A percentile compares a stretch with the other conserved stretches of the same genome.
phyloP scores from a whole-genome alignment of 2,888 invertebrate genomes.

The Orthonevra nobilis region DNA sequence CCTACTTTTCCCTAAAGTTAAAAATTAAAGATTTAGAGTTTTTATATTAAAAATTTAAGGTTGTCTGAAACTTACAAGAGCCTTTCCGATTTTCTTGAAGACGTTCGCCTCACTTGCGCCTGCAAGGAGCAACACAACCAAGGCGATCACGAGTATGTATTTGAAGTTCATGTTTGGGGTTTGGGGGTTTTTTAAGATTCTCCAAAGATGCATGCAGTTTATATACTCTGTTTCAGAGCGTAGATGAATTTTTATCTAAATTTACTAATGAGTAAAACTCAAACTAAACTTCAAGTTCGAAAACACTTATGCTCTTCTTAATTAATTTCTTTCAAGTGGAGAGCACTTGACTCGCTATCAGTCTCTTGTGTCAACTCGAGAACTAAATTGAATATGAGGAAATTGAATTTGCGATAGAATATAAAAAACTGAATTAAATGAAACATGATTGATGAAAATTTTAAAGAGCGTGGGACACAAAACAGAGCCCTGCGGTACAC shows the following conservation, averaged over 20 bases:
- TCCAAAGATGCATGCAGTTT: not conserved
- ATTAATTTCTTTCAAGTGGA: constrained; percentile 20
- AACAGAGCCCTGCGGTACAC: no score
- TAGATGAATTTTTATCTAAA: not conserved
- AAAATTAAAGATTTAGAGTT: not conserved
- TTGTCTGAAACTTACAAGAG: constrained; percentile 38
- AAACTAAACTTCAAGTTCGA: constrained; percentile 5
- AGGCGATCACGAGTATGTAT: constrained; percentile 40
- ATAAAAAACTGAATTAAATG: no score
- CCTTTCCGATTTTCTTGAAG: constrained; percentile 49
- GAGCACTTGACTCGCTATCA: not conserved
- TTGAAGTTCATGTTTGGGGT: constrained; percentile 45
- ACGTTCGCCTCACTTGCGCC: constrained; percentile 41
- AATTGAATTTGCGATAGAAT: no score
- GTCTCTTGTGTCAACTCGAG: no score
- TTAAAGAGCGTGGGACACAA: no score
- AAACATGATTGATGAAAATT: no score
- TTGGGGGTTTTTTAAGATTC: no score
- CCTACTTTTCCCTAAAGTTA: constrained; percentile 33
- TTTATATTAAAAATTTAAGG: not conserved
- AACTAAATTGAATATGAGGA: no score
- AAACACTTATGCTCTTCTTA: constrained; percentile 3
- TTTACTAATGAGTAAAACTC: not conserved
- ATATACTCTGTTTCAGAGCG: not conserved
- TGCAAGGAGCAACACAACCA: constrained; percentile 37